A percentile compares a stretch with the other conserved stretches of the same genome.
phyloP scores from a whole-genome alignment of 2,113 vertebrate species.

The Amblyornis subalaris region DNA sequence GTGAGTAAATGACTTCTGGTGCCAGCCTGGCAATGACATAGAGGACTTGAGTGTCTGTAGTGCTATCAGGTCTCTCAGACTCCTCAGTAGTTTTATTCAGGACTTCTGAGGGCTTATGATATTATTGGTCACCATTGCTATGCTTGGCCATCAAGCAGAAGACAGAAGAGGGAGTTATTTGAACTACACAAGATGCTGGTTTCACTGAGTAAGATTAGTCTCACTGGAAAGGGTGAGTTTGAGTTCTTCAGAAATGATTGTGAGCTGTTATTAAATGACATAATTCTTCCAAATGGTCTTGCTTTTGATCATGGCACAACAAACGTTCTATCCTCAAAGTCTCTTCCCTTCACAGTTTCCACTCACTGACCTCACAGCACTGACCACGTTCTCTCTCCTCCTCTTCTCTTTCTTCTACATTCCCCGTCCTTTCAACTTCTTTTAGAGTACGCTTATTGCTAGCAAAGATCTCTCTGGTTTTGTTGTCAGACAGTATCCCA shows the following conservation, averaged over 20 bases:
- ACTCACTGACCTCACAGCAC: neutral
- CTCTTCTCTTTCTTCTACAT: neutral
- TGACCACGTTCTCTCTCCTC: neutral
- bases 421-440: neutral
- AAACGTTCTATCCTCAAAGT: neutral
- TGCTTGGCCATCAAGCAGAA: neutral
- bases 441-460: accelerated
- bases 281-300: neutral
- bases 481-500: neutral
- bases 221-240: neutral
- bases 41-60: neutral
- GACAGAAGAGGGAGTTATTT: neutral
- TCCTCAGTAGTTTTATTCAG: neutral
- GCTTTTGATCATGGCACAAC: neutral
- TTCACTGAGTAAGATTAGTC: neutral
- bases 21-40: neutral
- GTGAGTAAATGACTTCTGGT: neutral
- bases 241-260: neutral
- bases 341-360: neutral
- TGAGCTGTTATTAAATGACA: neutral
- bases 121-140: neutral
- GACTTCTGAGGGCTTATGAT: neutral
- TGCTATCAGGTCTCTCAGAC: neutral
- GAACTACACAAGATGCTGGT: neutral
- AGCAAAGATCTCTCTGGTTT: neutral